phyloP scores from a whole-genome alignment of 1,140 invertebrate species.

The Tachypleus tridentatus region DNA sequence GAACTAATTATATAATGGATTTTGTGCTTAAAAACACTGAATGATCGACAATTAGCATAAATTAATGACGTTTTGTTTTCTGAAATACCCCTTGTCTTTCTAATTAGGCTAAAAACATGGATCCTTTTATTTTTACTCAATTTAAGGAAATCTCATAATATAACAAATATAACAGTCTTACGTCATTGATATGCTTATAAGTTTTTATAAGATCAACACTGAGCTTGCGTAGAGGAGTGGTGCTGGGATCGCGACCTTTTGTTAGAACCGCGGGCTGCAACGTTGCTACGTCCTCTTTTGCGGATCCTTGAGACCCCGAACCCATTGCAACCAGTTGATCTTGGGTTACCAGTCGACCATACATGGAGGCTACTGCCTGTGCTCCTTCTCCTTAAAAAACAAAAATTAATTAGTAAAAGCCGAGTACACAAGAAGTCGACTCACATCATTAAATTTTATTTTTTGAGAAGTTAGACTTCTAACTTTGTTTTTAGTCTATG shows the following conservation, averaged over 20 bases:
- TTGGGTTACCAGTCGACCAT: slow-evolving; percentile 73
- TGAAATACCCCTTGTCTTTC: no score
- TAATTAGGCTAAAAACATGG: no score
- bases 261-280: slow-evolving; percentile 15
- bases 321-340: slow-evolving; percentile 53
- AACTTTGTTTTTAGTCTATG: no score
- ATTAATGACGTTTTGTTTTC: no score
- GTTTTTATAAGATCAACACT: slow-evolving; percentile 99
- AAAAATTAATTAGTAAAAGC: background rate
- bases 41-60: no score
- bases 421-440: no score
- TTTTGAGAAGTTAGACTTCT: no score
- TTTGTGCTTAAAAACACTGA: no score
- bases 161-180: slow-evolving; percentile 38
- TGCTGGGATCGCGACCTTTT: slow-evolving; percentile 74
- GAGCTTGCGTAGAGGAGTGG: slow-evolving; percentile 87
- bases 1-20: no score
- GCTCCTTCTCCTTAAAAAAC: slow-evolving; percentile 5
- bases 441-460: no score
- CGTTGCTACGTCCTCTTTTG: slow-evolving; percentile 17
- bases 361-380: slow-evolving; percentile 39
- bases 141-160: no score
- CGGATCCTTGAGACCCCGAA: slow-evolving; percentile 20
- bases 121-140: no score
- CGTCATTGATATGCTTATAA: slow-evolving; percentile 99